Base-by-base conservation (phyloP, 1,140 invertebrate genomes). In the Augochlora pura region DNA sequence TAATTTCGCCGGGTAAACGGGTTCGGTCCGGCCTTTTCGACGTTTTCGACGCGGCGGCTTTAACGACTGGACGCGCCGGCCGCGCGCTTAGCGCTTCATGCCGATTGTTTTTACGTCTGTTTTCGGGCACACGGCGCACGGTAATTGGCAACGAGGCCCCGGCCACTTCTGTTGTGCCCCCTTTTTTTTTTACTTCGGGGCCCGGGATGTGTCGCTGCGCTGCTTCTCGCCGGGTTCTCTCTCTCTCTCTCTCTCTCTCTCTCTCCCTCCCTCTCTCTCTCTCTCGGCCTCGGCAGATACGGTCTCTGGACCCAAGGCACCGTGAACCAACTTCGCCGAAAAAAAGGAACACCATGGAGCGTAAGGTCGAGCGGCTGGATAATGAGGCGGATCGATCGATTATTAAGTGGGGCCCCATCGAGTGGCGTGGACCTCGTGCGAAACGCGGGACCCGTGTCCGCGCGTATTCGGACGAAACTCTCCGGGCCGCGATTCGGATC, bases 1-100 rank as follows among this genome's bases (percentile, higher is more conserved):
- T 75, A 88, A 88, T 87, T 88, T 86, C 70, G 80, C 75, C 49
- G 82, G 85, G 83, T 88, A 83, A 86, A 86, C 62, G 81, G 68
- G 66, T 81, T 84, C 80, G 70, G 70, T 82, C 81, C 73, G 54
- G 54, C 63, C 64, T 68, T 71, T 49, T 81, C 80, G 64, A 60
- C 83, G 74, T 85, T 88, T 88, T 86, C 80, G 67, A 71, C 12
- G 78, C 27, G 32, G 46, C n/a, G 1, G 1, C 63, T 80, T 86
- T 87, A 76, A 83, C 86, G 77, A 87, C 69, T 32, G 46, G 77
- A 83, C 39, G 54, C 39, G 54, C 71, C 21, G 76, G 71, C 38
- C 60, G 32, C 64, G 65, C 64, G 65, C n/a, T 57, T 59, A 59
- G 52, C 25, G 32, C 38, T 32, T 59, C n/a, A 23, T 42, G 32